phyloP scores from a whole-genome alignment of 2,797 vertebrate genomes.

The Myioborus melanocephalus region DNA sequence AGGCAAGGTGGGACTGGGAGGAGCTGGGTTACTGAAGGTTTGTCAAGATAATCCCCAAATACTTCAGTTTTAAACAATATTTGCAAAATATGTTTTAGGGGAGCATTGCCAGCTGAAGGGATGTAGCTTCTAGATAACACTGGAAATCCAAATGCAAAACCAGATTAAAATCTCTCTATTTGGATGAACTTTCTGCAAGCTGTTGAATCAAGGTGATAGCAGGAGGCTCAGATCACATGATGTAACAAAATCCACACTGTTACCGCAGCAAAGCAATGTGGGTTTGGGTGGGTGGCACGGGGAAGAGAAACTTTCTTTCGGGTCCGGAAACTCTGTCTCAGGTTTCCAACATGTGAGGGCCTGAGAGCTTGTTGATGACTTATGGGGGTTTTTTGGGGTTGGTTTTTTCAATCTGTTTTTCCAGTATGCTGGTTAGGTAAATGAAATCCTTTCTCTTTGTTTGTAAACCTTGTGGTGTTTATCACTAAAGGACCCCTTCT shows the following conservation, averaged over 20 bases:
- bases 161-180: neutral
- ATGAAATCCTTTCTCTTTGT: neutral
- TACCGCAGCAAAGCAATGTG: constrained; percentile 17
- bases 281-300: constrained; percentile 16
- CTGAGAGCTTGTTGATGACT: neutral
- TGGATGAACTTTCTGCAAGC: neutral
- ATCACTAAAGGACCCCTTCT: neutral
- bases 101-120: neutral
- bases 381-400: neutral
- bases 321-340: constrained; percentile 26
- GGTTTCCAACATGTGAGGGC: neutral
- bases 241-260: neutral
- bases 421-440: neutral
- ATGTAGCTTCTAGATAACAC: neutral
- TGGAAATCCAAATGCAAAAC: neutral
- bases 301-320: neutral
- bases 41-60: neutral
- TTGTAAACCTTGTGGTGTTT: neutral
- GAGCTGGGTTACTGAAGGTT: neutral
- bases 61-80: neutral
- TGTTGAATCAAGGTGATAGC: neutral
- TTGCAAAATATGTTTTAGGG: neutral
- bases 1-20: neutral
- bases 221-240: neutral
- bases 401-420: neutral